Evolutionary conservation across 92 coral and sea anemone species (phyloP), one percentile per base, ranked within the genome.

Genomic region (Actinostola sp.): DNA sequence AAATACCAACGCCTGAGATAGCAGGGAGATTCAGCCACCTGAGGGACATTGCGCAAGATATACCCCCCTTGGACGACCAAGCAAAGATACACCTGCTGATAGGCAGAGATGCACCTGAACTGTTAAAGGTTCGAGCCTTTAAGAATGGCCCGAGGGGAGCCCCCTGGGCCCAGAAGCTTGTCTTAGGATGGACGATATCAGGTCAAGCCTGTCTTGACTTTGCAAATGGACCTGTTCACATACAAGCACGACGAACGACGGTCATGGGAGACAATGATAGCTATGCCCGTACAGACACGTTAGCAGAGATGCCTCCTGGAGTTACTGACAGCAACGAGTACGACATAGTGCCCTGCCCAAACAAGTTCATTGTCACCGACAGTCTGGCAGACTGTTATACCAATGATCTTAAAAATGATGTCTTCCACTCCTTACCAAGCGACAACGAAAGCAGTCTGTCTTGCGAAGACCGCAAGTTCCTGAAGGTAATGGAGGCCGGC

Each of bases 391-490:
- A 21, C 11, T 30, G 16, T 2, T 11, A 39, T 8, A 17, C 2
- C 63, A 26, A 52, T 23, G 58, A 2, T 15, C 14, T 35, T 15
- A 34, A 30, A 17, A 20, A 31, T 57, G 76, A 84, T 44, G 48
- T 84, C 2, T 84, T 70, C 59, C 30, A 21, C 28, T 43, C 69
- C 4, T 63, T 49, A 29, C 64, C 53, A 26, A 58, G 60, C 23
- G 89, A 84, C 36, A 69, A 83, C 61, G 74, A 68, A 5, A 63
- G 44, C 10, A 48, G 85, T 64, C 63, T 78, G 28, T 84, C 89
- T 11, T 20, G 25, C 27, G 80, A 84, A 56, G 85, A 78, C 35
- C 80, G 46, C 6, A 70, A 57, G 29, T 72, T 80, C 33, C 45
- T 84, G 2, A 52, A 63, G 0, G 62, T 78, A 1, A 76, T 71